Base-by-base conservation (phyloP, 2,888 invertebrate species). In the Epirrita christyi region DNA sequence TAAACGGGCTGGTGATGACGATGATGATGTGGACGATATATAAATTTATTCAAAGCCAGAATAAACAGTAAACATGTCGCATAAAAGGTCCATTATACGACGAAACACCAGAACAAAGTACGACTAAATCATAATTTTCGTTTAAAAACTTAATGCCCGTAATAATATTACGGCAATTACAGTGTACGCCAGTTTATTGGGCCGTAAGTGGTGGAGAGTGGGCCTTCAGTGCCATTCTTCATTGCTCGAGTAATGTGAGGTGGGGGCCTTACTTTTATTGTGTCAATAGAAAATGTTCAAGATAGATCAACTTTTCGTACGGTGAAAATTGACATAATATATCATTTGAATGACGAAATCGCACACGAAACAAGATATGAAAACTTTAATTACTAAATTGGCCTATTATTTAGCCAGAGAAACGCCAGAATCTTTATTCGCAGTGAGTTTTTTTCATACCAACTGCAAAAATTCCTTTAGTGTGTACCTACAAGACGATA, bases 201-300 rank as follows among this genome's bases (percentile, higher is more conserved):
- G 51, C 61, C 43, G 59, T 71, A 68, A 77, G 76, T 70, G 69
- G 67, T 48, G 50, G 67, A 73, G 70, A 70, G 70, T 67, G 63
- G 70, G 67, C 67, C 63, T 66, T 67, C 67, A 60, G 54, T 53
- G 63, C 46, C 55, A 55, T 63, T 58, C 55, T 56, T 65, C 60
- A 61, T 63, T 57, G 57, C 59, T 52, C 52, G 43, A 38, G 67
- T 71, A 65, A 72, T 72, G 67, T 72, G 63, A 66, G 42, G 54
- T 57, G 52, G 67, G 21, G 65, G 71, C 42, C 71, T 78, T 70
- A 73, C 68, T 76, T 77, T 78, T 75, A 75, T 71, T 69, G 64
- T 53, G 49, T 11, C 37, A 42, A 9, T 7, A 44, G 61, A 58
- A 48, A 36, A 49, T 43, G 40, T 13, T 41, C 34, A 8, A 50